Conservation (phyloP, 2,888 invertebrate species). For the Harpagoxenus sublaevis region DNA sequence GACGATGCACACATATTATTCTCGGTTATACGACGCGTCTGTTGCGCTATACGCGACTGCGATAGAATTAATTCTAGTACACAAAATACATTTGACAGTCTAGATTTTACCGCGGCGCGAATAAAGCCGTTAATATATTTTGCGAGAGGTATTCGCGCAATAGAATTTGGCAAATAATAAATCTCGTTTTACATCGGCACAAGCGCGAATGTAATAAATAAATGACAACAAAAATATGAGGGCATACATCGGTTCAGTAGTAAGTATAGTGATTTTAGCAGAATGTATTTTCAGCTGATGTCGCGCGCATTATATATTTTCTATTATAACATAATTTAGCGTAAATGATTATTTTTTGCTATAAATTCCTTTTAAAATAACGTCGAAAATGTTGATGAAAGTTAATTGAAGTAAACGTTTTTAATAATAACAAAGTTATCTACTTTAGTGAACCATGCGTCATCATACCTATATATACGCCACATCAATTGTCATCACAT, state of each 20-base stretch:
- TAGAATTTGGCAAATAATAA: slow-evolving; percentile 55
- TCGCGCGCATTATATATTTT: not conserved
- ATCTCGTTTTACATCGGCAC: slow-evolving; percentile 14
- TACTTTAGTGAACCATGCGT: not conserved
- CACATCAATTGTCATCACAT: not conserved
- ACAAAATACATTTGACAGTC: slow-evolving; percentile 46
- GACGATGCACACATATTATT: slow-evolving; percentile 43
- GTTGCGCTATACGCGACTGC: slow-evolving; percentile 14
- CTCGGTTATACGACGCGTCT: slow-evolving; percentile 40
- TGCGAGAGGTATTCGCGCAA: slow-evolving; percentile 33
- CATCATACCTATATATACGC: not conserved
- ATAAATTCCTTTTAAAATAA: slow-evolving; percentile 11
- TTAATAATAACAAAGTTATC: not conserved
- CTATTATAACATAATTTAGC: not conserved
- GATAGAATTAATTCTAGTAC: slow-evolving; percentile 44
- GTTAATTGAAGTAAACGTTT: slow-evolving; percentile 7
- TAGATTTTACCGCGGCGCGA: slow-evolving; percentile 43
- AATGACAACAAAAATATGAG: slow-evolving; percentile 29
- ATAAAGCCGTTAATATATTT: slow-evolving; percentile 49
- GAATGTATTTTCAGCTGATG: slow-evolving; percentile 18
- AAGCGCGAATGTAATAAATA: slow-evolving; percentile 22
- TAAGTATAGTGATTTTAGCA: not conserved
- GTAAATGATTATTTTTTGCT: slow-evolving; percentile 1
- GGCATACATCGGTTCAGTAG: not conserved
- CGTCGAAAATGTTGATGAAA: not conserved